Conservation (phyloP, 1,140 invertebrate species). For the Formica selysi region DNA sequence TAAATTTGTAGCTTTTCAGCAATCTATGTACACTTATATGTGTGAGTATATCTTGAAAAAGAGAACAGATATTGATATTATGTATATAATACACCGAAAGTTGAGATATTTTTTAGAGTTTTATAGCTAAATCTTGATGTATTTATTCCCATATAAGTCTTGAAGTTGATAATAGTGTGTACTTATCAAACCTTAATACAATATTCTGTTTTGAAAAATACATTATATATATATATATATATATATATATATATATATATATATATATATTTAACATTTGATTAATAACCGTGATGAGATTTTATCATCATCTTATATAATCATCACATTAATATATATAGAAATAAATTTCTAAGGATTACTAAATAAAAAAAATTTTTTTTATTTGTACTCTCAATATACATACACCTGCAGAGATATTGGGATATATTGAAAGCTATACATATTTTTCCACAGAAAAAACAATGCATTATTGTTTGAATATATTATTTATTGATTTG, state of each 20-base stretch:
- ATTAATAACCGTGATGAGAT: conserved; percentile 12
- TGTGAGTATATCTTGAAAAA: background rate
- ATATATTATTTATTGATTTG: no score
- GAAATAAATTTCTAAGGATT: background rate
- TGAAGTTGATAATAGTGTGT: background rate
- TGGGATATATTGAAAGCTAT: background rate
- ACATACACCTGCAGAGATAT: background rate
- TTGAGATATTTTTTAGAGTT: background rate
- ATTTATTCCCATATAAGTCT: background rate
- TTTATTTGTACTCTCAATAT: no score
- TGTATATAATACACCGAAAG: background rate
- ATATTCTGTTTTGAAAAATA: background rate
- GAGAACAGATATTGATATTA: background rate
- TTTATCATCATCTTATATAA: background rate
- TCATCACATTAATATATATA: background rate
- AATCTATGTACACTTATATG: background rate
- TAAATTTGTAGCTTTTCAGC: conserved; percentile 5
- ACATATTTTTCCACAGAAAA: background rate
- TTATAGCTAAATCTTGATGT: background rate
- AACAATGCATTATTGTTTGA: background rate
- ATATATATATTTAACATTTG: background rate
- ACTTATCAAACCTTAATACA: background rate
- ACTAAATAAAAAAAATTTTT: background rate
- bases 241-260: conserved; percentile 21
- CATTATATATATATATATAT: conserved; percentile 18